These are phyloP conservation scores for Periplaneta americana DNA, from an alignment of 1,140 invertebrate genomes.

Conservation along the genomic window DNA sequence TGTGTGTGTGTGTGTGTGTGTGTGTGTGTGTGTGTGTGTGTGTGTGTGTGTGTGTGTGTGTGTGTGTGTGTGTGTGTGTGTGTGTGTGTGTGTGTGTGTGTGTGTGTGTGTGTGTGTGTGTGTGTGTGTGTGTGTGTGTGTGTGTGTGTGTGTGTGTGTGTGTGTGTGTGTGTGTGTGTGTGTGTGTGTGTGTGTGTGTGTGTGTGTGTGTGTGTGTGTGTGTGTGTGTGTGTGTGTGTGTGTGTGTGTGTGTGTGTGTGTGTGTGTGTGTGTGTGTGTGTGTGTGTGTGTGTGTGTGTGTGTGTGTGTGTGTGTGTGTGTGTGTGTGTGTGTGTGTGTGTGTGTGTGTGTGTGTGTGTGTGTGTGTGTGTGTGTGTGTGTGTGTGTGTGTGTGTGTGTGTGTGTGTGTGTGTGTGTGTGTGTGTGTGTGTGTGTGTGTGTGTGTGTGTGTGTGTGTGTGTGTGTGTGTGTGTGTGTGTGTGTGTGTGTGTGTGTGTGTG, in stretches of 20 bases:
- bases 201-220: conserved; percentile 22
- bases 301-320: conserved; percentile 18
- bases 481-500: conserved; percentile 19
- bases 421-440: conserved; percentile 19
- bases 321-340: conserved; percentile 17
- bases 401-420: conserved; percentile 18
- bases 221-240: conserved; percentile 22
- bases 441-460: conserved; percentile 19
- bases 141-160: conserved; percentile 22
- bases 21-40: conserved; percentile 22
- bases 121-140: conserved; percentile 22
- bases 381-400: conserved; percentile 18
- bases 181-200: conserved; percentile 22
- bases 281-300: conserved; percentile 18
- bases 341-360: conserved; percentile 18
- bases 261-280: conserved; percentile 4
- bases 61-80: conserved; percentile 22
- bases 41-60: conserved; percentile 22
- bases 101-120: conserved; percentile 22
- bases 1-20: conserved; percentile 22
- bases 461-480: conserved; percentile 19
- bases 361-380: conserved; percentile 18
- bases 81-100: conserved; percentile 21
- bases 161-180: conserved; percentile 22
- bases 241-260: conserved; percentile 18